phyloP scores from a whole-genome alignment of 2,797 vertebrate species.

The Peromyscus nudipes region DNA sequence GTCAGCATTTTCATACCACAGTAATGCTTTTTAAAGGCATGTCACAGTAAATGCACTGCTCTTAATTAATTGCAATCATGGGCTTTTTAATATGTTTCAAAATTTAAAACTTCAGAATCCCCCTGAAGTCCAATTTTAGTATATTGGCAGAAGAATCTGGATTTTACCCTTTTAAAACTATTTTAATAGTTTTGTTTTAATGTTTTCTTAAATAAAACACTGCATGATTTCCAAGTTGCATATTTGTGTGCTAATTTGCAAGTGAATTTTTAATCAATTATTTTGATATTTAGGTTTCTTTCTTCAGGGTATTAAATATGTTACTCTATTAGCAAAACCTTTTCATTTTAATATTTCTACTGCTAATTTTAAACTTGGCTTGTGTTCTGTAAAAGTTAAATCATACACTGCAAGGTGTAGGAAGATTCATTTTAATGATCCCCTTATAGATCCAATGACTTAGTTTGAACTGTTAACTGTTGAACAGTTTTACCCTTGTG shows the following conservation, averaged over 20 bases:
- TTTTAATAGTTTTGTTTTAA: constrained; percentile 83
- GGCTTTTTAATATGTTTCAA: constrained; percentile 83
- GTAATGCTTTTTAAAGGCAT: constrained; percentile 79
- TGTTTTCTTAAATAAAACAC: constrained; percentile 93
- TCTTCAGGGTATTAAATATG: constrained; percentile 95
- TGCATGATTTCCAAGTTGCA: constrained; percentile 88
- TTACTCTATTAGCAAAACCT: constrained; percentile 93
- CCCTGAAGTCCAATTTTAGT: constrained; percentile 80
- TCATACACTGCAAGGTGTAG: constrained; percentile 98
- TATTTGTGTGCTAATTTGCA: constrained; percentile 88
- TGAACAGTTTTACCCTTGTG: constrained; percentile 94
- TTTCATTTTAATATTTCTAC: constrained; percentile 89
- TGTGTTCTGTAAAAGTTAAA: constrained; percentile 95
- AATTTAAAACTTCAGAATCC: constrained; percentile 70
- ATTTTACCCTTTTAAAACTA: constrained; percentile 79
- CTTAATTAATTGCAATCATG: constrained; percentile 80
- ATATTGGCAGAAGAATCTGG: constrained; percentile 72
- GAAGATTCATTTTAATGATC: constrained; percentile 94
- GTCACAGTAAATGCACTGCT: constrained; percentile 89
- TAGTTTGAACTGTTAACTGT: constrained; percentile 96
- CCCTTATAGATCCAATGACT: constrained; percentile 94
- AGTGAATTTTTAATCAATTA: constrained; percentile 90
- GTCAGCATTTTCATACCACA: constrained; percentile 53
- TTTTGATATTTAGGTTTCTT: constrained; percentile 90
- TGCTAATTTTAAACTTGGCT: constrained; percentile 89